phyloP scores from a whole-genome alignment of 2,113 vertebrate genomes.

The Acanthisitta chloris region DNA sequence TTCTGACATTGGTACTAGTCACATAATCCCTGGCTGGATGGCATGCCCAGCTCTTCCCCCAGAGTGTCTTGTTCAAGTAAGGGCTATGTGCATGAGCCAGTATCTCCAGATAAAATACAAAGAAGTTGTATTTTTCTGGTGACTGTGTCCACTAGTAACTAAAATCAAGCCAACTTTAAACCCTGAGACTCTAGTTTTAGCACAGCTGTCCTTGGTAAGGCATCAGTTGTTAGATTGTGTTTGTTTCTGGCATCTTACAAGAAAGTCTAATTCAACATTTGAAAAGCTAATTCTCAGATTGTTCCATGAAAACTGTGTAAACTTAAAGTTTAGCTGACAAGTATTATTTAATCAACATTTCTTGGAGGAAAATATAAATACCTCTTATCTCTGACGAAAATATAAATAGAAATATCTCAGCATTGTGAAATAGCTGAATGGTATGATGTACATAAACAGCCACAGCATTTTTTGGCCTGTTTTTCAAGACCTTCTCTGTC shows the following conservation, averaged over 20 bases:
- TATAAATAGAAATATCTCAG: slow-evolving; percentile 18
- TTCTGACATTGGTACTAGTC: background rate
- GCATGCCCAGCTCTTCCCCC: background rate
- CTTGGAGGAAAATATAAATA: slow-evolving; percentile 8
- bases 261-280: background rate
- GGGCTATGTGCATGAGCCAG: background rate
- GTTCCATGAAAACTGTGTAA: background rate
- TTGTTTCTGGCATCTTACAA: background rate
- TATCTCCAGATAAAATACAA: background rate
- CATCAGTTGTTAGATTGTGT: background rate
- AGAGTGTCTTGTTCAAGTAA: background rate
- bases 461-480: slow-evolving; percentile 6
- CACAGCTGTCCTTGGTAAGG: background rate
- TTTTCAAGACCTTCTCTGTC: slow-evolving; percentile 3
- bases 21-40: background rate
- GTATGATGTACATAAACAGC: slow-evolving; percentile 43
- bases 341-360: slow-evolving; percentile 2
- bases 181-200: background rate
- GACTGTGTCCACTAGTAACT: background rate
- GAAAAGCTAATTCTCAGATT: background rate
- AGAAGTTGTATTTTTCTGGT: background rate
- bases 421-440: slow-evolving; percentile 21
- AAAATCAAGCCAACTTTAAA: background rate
- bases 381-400: background rate
- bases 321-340: background rate